Percentiles rank a stretch among this genome's conserved stretches.
Conservation (phyloP, 2,113 vertebrate species). For the Sinosuthora webbiana region DNA sequence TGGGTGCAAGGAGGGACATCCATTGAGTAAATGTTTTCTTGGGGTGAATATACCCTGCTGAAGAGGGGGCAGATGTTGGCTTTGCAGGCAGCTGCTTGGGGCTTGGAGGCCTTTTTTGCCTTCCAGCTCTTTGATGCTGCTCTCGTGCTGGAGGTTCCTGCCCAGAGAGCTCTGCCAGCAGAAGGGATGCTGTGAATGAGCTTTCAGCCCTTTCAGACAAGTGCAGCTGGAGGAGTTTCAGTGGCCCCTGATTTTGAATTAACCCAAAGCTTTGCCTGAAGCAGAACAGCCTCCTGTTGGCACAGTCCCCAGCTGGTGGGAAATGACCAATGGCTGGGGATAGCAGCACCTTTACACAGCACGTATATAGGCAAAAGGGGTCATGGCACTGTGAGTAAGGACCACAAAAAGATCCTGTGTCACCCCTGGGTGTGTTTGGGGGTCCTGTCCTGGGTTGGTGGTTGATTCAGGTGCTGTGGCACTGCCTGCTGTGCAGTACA, state of each 20-base stretch:
- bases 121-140: background rate
- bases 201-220: background rate
- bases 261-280: background rate
- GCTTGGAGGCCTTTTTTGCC: background rate
- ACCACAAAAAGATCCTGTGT: background rate
- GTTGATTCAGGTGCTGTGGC: background rate
- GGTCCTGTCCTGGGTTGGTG: background rate
- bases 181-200: background rate
- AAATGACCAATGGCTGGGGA: background rate
- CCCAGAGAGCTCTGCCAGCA: background rate
- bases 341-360: background rate
- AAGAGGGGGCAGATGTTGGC: background rate
- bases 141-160: background rate
- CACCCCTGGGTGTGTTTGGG: background rate
- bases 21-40: background rate
- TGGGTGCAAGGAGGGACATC: background rate
- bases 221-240: background rate
- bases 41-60: background rate
- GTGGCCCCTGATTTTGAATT: background rate
- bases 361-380: accelerated
- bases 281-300: background rate
- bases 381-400: accelerated
- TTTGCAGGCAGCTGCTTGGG: background rate
- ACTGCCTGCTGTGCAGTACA: background rate
- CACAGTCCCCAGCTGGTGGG: background rate